These are phyloP conservation scores for Drosophila pseudotakahashii DNA, from an alignment of 2,888 invertebrate genomes.

Conservation along the genomic window DNA sequence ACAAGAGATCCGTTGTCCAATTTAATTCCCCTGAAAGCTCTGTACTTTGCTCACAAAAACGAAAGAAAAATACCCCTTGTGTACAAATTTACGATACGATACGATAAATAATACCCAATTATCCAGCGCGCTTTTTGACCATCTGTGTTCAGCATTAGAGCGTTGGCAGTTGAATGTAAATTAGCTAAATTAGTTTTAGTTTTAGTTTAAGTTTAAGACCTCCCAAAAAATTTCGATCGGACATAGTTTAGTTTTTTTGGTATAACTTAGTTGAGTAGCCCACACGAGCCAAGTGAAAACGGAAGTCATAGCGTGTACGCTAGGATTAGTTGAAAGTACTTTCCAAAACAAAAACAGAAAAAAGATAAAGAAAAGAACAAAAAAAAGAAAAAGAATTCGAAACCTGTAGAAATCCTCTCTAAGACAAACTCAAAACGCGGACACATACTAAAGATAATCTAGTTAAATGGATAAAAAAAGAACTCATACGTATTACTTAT, in stretches of 20 bases:
- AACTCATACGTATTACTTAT: constrained; percentile 48
- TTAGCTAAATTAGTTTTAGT: constrained; percentile 40
- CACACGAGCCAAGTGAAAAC: constrained; percentile 40
- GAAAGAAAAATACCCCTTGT: constrained; percentile 9
- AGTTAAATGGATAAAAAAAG: constrained; percentile 42
- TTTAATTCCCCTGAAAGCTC: not conserved
- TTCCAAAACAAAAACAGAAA: constrained; percentile 1
- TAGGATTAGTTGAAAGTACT: constrained; percentile 27
- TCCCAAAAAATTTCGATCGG: constrained; percentile 4
- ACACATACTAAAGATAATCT: constrained; percentile 41
- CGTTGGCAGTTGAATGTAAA: constrained; percentile 30
- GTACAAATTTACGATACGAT: constrained; percentile 29
- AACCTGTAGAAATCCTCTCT: constrained; percentile 26
- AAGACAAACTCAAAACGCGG: constrained; percentile 7
- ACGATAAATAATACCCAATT: not conserved
- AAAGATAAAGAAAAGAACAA: not conserved
- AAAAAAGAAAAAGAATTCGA: not conserved
- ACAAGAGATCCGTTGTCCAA: constrained; percentile 2
- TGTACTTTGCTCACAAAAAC: constrained; percentile 17
- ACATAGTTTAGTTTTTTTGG: constrained; percentile 10
- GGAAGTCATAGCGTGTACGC: constrained; percentile 30
- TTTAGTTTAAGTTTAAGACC: constrained; percentile 19
- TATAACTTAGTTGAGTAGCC: constrained; percentile 5
- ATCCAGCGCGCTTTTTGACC: constrained; percentile 28
- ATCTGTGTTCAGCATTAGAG: constrained; percentile 28